These are phyloP conservation scores for Corythornis vintsioides DNA, from an alignment of 2,113 vertebrate genomes.

Conservation along the genomic window DNA sequence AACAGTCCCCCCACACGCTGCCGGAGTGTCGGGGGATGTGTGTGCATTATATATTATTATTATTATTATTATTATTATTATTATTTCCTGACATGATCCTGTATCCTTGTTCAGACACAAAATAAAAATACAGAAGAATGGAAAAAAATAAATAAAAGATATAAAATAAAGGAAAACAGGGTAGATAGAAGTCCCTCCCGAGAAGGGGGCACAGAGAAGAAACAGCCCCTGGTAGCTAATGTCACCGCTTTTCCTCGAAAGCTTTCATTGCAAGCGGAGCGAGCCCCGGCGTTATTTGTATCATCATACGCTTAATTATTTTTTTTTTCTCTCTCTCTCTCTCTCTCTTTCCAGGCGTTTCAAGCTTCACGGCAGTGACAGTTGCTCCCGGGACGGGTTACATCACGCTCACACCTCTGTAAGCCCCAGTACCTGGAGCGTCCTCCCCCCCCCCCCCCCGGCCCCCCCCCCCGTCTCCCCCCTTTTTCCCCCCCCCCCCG, in stretches of 20 bases:
- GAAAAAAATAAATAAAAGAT: background rate
- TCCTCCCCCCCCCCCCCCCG: background rate
- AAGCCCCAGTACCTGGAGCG: background rate
- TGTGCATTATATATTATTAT: background rate
- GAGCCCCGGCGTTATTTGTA: background rate
- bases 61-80: too few relatives aligned
- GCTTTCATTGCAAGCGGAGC: background rate
- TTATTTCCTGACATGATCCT: too few relatives aligned
- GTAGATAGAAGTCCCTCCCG: background rate
- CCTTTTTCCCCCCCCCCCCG: background rate
- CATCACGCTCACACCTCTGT: conserved; percentile 4
- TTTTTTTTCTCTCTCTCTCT: background rate
- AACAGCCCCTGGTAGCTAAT: background rate
- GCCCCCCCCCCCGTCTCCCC: conserved; percentile 45
- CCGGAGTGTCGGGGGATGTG: background rate
- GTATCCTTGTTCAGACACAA: too few relatives aligned
- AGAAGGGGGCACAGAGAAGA: background rate
- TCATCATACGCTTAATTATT: background rate
- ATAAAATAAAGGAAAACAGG: background rate
- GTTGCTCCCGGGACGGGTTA: conserved; percentile 6
- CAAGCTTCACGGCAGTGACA: background rate
- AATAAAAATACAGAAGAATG: background rate
- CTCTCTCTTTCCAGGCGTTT: background rate
- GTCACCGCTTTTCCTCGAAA: conserved; percentile 47
- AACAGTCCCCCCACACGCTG: background rate